Evolutionary conservation across 2,888 invertebrate genomes (phyloP).

Genomic region (Blomia tropicalis): DNA sequence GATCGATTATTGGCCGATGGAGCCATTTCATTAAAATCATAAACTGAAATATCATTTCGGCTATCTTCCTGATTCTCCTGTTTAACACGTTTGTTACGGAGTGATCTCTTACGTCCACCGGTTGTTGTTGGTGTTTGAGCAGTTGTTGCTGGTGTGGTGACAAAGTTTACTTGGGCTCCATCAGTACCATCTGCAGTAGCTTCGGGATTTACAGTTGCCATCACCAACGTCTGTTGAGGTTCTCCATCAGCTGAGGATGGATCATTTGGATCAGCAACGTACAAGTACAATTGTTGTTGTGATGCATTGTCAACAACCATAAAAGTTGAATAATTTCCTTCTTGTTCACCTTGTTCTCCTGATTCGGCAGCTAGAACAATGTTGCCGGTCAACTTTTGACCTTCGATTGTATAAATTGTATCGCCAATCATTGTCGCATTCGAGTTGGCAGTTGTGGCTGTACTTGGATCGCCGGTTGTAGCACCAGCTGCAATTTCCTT

Average conservation of each 20-base stretch:
- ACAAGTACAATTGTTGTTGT: conserved; percentile 10
- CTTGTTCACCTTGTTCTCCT: not conserved
- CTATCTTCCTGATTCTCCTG: conserved; percentile 25
- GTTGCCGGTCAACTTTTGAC: conserved; percentile 1
- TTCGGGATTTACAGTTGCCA: not conserved
- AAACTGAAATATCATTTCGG: conserved; percentile 45
- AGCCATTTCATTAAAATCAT: conserved; percentile 53
- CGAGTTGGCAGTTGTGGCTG: not conserved
- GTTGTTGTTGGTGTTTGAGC: too few relatives aligned
- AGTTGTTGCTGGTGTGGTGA: not conserved
- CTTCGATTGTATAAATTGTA: conserved; percentile 17
- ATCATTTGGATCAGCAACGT: conserved; percentile 2
- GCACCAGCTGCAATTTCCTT: conserved; percentile 47
- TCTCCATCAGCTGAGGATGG: not conserved
- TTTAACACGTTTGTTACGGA: conserved; percentile 18
- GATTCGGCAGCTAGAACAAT: not conserved
- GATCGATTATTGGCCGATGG: not conserved
- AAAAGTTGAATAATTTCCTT: not conserved
- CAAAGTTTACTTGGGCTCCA: not conserved
- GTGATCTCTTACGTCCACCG: not conserved
- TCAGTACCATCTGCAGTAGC: not conserved
- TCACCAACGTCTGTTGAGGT: not conserved
- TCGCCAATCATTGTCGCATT: not conserved
- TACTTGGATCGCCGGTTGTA: conserved; percentile 20
- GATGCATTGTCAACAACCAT: conserved; percentile 5